Percentiles rank a stretch among this genome's conserved stretches.
Evolutionary conservation across 2,113 vertebrate genomes (phyloP).

Genomic region (Natator depressus): DNA sequence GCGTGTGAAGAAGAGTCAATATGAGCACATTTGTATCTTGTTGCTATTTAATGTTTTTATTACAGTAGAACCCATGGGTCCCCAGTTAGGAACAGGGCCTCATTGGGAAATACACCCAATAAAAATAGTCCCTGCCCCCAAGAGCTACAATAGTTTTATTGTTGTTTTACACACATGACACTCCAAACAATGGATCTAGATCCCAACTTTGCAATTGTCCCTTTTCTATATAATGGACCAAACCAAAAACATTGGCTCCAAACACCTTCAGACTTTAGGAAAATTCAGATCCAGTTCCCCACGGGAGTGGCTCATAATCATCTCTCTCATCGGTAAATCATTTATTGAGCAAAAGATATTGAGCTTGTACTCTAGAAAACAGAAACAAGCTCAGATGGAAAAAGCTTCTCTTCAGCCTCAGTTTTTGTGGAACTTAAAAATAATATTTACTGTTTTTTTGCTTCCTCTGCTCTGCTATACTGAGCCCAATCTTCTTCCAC

Average conservation of each 20-base stretch:
- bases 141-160: not conserved
- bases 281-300: not conserved
- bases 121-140: not conserved
- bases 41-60: not conserved
- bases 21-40: not conserved
- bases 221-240: rapidly evolving
- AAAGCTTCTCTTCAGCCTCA: not conserved
- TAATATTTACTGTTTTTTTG: not conserved
- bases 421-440: not conserved
- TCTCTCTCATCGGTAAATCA: not conserved
- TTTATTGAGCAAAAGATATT: not conserved
- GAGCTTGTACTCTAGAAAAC: not conserved
- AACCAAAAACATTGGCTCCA: not conserved
- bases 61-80: not conserved
- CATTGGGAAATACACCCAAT: not conserved
- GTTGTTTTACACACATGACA: not conserved
- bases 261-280: not conserved
- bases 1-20: not conserved
- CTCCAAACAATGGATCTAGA: not conserved
- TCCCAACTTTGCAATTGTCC: not conserved
- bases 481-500: not conserved
- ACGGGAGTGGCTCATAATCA: rapidly evolving
- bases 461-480: not conserved
- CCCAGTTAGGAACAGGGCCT: not conserved
- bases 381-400: not conserved